Evolutionary conservation across 2,888 invertebrate species (phyloP).

Genomic region (Chaetogeoica ovagalla): DNA sequence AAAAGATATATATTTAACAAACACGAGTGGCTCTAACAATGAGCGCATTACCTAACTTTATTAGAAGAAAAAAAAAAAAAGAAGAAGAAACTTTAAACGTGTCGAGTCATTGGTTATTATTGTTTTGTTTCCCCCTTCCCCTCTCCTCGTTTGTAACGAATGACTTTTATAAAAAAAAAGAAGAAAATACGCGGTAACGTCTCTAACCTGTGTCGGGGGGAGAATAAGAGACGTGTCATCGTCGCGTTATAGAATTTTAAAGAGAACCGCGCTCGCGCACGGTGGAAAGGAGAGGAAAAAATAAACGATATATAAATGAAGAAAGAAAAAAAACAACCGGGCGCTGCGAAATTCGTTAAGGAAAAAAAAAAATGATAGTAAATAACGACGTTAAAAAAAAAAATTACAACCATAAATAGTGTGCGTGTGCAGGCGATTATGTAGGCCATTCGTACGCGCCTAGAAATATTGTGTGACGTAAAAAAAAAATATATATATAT

Average conservation of each 20-base stretch:
- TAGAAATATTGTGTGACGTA: conserved; percentile 14
- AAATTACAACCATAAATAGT: conserved; percentile 11
- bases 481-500: background rate
- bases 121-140: conserved; percentile 30
- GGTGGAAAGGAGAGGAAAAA: conserved; percentile 13
- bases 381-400: conserved; percentile 31
- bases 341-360: conserved; percentile 22
- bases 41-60: conserved; percentile 52
- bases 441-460: conserved; percentile 29
- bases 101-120: conserved; percentile 53
- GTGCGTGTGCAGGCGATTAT: background rate
- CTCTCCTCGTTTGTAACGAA: conserved; percentile 27
- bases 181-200: conserved; percentile 27
- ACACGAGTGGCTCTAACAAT: conserved; percentile 50
- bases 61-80: background rate
- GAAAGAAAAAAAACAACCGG: conserved; percentile 15
- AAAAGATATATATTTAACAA: conserved; percentile 33
- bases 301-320: conserved; percentile 4
- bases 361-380: background rate
- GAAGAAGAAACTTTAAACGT: conserved; percentile 53
- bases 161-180: conserved; percentile 45
- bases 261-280: background rate
- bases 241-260: conserved; percentile 38
- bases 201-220: conserved; percentile 47
- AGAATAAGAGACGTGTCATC: conserved; percentile 48